Evolutionary conservation across 1,140 invertebrate genomes (phyloP).

Genomic region (Chelonus insularis): DNA sequence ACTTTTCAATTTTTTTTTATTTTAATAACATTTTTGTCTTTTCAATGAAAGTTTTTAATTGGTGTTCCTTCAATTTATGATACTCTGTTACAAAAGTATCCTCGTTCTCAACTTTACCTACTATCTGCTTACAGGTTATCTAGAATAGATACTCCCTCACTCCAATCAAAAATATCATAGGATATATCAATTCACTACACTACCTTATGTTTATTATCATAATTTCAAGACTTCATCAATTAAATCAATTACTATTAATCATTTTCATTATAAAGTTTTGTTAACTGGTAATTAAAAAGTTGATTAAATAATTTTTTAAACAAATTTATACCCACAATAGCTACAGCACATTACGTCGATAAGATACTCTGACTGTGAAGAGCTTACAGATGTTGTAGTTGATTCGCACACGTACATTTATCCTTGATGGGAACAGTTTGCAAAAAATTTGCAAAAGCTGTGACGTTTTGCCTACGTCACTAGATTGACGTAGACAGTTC

Average conservation of each 20-base stretch:
- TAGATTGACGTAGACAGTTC: constrained; percentile 17
- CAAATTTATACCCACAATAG: no score
- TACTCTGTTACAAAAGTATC: constrained; percentile 46
- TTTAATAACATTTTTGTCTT: no score
- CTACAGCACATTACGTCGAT: no score
- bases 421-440: neutral
- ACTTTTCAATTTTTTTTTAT: neutral
- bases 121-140: constrained; percentile 40
- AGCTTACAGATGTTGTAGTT: no score
- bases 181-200: neutral
- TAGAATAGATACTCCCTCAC: neutral
- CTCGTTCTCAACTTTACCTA: constrained; percentile 40
- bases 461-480: neutral
- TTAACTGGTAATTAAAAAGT: no score
- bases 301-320: no score
- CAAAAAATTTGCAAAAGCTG: neutral
- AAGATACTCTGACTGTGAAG: no score
- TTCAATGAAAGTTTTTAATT: neutral
- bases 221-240: no score
- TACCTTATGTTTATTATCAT: no score
- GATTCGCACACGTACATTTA: neutral
- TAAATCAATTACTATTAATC: no score
- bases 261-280: no score
- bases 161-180: neutral
- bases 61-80: constrained; percentile 32